phyloP scores from a whole-genome alignment of 1,140 invertebrate species.

The Oncopodura yosiiana region DNA sequence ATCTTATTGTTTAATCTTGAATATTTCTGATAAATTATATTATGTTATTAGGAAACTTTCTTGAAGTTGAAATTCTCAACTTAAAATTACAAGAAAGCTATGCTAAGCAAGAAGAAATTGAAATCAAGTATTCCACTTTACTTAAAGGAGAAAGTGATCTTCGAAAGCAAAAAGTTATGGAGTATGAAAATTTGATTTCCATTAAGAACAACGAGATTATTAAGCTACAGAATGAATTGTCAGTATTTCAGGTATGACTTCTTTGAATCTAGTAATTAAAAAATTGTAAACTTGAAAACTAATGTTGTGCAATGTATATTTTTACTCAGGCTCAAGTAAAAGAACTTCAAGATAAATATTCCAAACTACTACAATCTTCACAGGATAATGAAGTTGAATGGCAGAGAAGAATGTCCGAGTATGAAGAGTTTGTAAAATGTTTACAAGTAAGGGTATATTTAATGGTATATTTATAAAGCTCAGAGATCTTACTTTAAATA shows the following conservation, averaged over 20 bases:
- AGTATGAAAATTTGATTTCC: constrained; percentile 56
- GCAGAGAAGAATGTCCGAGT: constrained; percentile 59
- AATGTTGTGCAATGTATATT: too few species aligned
- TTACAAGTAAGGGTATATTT: constrained; percentile 20
- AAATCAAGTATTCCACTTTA: constrained; percentile 26
- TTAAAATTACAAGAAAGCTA: constrained; percentile 23
- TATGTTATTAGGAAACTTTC: constrained; percentile 6
- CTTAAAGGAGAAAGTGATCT: constrained; percentile 43
- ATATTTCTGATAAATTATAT: background rate
- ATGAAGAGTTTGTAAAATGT: constrained; percentile 59
- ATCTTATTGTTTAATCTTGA: background rate
- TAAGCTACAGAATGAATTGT: constrained; percentile 56
- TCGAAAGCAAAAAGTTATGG: constrained; percentile 64
- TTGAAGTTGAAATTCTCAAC: constrained; percentile 18
- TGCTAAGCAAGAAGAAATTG: constrained; percentile 20
- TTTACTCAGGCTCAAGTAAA: too few species aligned
- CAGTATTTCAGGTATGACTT: constrained; percentile 66
- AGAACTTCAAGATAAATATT: too few species aligned
- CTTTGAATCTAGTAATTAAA: too few species aligned
- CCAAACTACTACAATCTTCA: too few species aligned
- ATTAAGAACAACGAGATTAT: constrained; percentile 62
- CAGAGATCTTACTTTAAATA: too few species aligned
- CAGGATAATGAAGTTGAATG: too few species aligned
- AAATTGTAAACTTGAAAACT: too few species aligned
- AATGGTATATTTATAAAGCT: background rate